Base-by-base conservation (phyloP, 1,140 invertebrate species). In the Drosophila prosaltans region DNA sequence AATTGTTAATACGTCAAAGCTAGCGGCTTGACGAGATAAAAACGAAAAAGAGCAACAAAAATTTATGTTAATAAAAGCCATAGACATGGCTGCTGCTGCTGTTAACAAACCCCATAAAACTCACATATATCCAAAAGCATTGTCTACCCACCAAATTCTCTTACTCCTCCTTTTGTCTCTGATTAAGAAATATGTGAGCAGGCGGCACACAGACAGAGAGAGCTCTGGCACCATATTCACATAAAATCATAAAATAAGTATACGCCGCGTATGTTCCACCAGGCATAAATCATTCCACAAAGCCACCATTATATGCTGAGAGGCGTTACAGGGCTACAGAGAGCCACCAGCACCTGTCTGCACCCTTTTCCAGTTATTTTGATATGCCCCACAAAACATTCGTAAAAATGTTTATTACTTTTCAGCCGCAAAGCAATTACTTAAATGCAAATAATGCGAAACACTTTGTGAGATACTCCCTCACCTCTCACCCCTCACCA, bases 1-100 rank as follows among this genome's bases (percentile, higher is more conserved):
- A 88, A 88, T 88, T 89, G 80, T 84, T 88, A 83, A 84, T 89
- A 80, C 74, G 80, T 89, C 83, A 88, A 74, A 80, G 78, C 72
- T 60, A 58, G 74, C 69, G 55, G 60, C 43, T 69, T 70, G 57
- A 59, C 64, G 21, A 36, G 32, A 66, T 68, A 76, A 69, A 58
- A 73, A 72, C 58, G 69, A 63, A 69, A 51, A 65, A 28, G 65
- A 51, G 40, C 66, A 45, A 39, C 60, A 60, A 62, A 72, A 82
- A 88, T 86, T 86, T 79, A 82, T 86, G 82, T 67, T 83, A 83
- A 88, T 89, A 88, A 89, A 89, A 83, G 73, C 63, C 57, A 63
- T 65, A 88, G 83, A 89, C 68, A 72, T 78, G 65, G 48, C 54
- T 68, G 57, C 40, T 59, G 48, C 48, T 60, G 63, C 41, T n/a